Evolutionary conservation across 2,888 invertebrate genomes (phyloP).

Genomic region (Hartigia nigra): DNA sequence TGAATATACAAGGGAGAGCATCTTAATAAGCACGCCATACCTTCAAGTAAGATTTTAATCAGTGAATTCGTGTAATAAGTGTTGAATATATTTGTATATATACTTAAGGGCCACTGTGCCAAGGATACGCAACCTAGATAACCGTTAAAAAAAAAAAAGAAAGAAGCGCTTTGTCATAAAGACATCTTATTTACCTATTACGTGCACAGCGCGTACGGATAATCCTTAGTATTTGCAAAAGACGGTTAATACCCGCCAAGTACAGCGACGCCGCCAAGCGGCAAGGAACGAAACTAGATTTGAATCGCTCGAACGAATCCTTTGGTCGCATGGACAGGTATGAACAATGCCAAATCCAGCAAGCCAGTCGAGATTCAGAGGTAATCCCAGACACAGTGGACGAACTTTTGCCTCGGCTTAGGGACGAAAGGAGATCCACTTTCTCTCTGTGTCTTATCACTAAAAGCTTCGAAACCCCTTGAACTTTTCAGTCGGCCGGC

Average conservation of each 20-base stretch:
- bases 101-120: not conserved
- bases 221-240: not conserved
- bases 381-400: slow-evolving; percentile 23
- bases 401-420: not conserved
- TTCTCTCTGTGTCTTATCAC: slow-evolving; percentile 40
- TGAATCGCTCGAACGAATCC: not conserved
- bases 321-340: not conserved
- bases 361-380: not conserved
- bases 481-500: slow-evolving; percentile 38
- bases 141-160: not conserved
- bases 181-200: not conserved
- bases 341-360: not conserved
- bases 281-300: not conserved
- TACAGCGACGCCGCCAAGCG: not conserved
- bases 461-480: slow-evolving; percentile 39
- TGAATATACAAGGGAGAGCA: not conserved
- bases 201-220: not conserved
- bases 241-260: not conserved
- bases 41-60: not conserved
- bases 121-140: not conserved
- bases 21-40: not conserved
- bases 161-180: not conserved
- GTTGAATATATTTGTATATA: not conserved
- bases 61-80: not conserved
- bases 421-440: slow-evolving; percentile 9